Evolutionary conservation across 2,888 invertebrate genomes (phyloP), one percentile per base, ranked within the genome.

Genomic region (Drosophila formosana): DNA sequence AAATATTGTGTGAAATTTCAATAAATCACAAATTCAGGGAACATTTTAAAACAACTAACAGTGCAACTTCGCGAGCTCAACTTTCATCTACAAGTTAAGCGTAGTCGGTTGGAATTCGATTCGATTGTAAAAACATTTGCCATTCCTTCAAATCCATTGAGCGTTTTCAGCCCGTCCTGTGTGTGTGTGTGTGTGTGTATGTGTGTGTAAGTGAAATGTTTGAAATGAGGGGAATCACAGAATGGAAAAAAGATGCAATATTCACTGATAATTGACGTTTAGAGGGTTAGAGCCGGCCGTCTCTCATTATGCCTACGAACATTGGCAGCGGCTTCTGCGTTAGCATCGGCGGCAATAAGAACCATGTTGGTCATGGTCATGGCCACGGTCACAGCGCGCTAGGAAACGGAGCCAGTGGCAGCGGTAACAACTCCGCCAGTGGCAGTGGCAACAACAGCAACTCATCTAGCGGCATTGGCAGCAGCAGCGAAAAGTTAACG

Each of bases 271-370:
- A 75, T 68, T 71, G 64, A 57, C 58, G 46, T 61, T 79, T 69
- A 73, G 61, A 57, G 46, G 50, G 50, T 9, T 63, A 56, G 75
- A 57, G 63, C 70, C 75, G 64, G 64, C 60, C 56, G 69, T 76
- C 68, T 65, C 55, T 45, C 80, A 85, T 68, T 57, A 90, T 90
- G 90, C 79, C 80, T 49, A 78, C 79, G 74, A 82, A 83, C 66
- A 88, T 68, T 66, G 72, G 75, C 66, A 56, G 66, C 62, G 66
- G 47, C 37, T 39, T 39, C 53, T 41, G 30, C 72, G 73, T 26
- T 70, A 73, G 77, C 52, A 23, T 37, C 30, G n/a, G 13, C 34
- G 51, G 51, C 61, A 63, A 63, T 63, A 63, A 63, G 55, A 55
- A n/a, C 28, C 55, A 49, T 73, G 73, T 63, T 63, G 78, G 74